Evolutionary conservation across 2,888 invertebrate genomes (phyloP).

Genomic region (Apomyelois bistriatella): DNA sequence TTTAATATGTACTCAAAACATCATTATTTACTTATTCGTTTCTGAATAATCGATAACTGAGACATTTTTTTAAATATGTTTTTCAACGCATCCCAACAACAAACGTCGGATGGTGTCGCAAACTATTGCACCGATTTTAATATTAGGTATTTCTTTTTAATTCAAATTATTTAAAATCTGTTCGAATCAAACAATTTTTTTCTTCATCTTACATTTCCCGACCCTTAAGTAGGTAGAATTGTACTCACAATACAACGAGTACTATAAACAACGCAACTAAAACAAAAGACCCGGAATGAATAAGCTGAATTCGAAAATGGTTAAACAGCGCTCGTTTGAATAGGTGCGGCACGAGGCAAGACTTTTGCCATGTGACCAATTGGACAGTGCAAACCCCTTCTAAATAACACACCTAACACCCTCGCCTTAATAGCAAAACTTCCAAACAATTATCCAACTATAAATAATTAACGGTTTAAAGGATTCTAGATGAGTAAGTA

Average conservation of each 20-base stretch:
- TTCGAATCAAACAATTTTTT: no score
- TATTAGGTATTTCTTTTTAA: no score
- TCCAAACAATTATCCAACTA: constrained; percentile 56
- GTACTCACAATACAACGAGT: not conserved
- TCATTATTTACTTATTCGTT: no score
- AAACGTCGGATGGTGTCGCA: no score
- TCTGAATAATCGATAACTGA: no score
- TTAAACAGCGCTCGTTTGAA: constrained; percentile 32
- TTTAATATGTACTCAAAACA: no score
- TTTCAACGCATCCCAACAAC: no score
- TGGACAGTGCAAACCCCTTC: constrained; percentile 42
- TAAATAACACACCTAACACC: constrained; percentile 60
- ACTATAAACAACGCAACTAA: constrained; percentile 27
- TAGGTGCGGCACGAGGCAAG: constrained; percentile 36
- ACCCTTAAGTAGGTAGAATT: no score
- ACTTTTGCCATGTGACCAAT: constrained; percentile 50
- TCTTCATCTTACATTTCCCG: no score
- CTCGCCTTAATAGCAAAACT: constrained; percentile 48
- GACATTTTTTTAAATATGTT: no score
- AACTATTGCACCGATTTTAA: no score
- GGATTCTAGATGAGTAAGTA: constrained; percentile 29
- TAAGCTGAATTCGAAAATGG: constrained; percentile 33
- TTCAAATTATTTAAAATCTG: no score
- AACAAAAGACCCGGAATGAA: constrained; percentile 39
- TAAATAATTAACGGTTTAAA: constrained; percentile 44